Base-by-base conservation (phyloP, 2,888 invertebrate genomes). In the Brachyopa scutellaris region DNA sequence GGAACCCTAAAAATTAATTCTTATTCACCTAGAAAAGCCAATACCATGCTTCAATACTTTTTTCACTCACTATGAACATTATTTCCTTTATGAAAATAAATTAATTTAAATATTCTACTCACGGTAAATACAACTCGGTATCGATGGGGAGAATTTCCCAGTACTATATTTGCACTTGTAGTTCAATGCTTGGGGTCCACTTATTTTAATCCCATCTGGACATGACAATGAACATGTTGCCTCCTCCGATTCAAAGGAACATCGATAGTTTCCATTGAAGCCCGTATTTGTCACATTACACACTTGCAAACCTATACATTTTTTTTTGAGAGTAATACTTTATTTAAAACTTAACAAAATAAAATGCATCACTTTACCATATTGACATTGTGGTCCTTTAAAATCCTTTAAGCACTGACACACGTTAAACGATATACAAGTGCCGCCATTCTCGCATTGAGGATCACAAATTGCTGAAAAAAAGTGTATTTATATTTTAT, bases 211-310 rank as follows among this genome's bases (percentile, higher is more conserved):
- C 0, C 94, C 95, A 0, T 89, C 85, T 0, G 96, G 95, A 85
- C 97, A 97, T 2, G 88, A 90, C 6, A 97, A 88, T 1, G 90
- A 89, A 88, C 97, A 97, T 2, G 92, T 92, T 84, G 94, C 93
- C 26, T 91, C 88, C 33, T 93, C 92, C 4, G 89, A 91, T 85
- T 93, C 92, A 1, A 94, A 94, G 0, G 91, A 91, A 87, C 97
- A 97, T 33, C 93, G 93, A 90, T 94, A 95, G 13, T 93, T 94
- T 9, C 96, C 97, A 89, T 96, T 96, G 88, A 96, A 96, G 0
- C 92, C 92, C 2, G 95, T 88, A 82, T 94, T 94, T 17, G 88
- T 89, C 7, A 89, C 87, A 84, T 89, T 89, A 66, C 89, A 89
- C 17, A 86, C 85, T 85, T 95, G 95, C 0, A 90, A 26, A 26